Evolutionary conservation across 2,888 invertebrate genomes (phyloP).

Genomic region (Phanerotoma sp.): DNA sequence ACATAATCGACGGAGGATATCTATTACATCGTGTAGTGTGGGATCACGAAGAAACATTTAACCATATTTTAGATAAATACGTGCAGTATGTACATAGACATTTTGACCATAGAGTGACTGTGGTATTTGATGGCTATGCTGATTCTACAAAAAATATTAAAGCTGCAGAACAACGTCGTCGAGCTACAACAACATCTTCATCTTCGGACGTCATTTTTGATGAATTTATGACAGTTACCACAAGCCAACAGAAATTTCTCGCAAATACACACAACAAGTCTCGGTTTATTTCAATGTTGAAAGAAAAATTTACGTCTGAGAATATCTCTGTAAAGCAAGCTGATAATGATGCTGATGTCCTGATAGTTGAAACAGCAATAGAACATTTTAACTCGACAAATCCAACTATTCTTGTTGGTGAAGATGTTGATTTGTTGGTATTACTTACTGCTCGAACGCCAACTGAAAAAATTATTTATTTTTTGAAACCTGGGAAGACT

Average conservation of each 20-base stretch:
- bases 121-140: not conserved
- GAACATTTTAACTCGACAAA: not conserved
- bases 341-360: slow-evolving; percentile 36
- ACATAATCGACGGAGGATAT: slow-evolving; percentile 42
- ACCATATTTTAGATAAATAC: slow-evolving; percentile 37
- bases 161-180: not conserved
- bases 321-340: slow-evolving; percentile 45
- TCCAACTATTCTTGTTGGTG: not conserved
- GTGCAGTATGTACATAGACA: slow-evolving; percentile 31
- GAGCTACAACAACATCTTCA: not conserved
- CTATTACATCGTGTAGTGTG: slow-evolving; percentile 47
- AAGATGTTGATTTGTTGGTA: not conserved
- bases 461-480: not conserved
- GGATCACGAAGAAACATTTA: slow-evolving; percentile 39
- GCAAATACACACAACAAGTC: slow-evolving; percentile 44
- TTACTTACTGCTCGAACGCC: not conserved
- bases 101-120: not conserved
- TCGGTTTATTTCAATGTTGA: slow-evolving; percentile 42
- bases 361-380: slow-evolving; percentile 39
- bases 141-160: not conserved
- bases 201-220: slow-evolving; percentile 1
- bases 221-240: slow-evolving; percentile 1
- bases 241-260: slow-evolving; percentile 34
- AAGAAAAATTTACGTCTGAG: slow-evolving; percentile 37
- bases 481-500: slow-evolving; percentile 35